Conservation (phyloP, 2,888 invertebrate genomes). For the Ichneumoninae sp. region DNA sequence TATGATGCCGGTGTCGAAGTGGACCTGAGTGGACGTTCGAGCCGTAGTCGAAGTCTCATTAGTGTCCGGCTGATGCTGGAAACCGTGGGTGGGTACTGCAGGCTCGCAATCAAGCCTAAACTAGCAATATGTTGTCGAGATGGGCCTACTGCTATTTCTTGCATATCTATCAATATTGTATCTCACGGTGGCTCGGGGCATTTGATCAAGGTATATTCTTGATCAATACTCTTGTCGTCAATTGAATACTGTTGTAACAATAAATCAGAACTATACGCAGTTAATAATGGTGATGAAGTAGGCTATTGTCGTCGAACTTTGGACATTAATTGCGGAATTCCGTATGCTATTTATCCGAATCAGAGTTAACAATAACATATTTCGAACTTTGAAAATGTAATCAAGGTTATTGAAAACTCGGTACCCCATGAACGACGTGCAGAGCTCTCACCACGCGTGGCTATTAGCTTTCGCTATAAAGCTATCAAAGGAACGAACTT, state of each 20-base stretch:
- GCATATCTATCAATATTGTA: slow-evolving; percentile 19
- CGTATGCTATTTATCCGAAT: background rate
- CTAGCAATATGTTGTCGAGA: slow-evolving; percentile 54
- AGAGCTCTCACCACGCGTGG: background rate
- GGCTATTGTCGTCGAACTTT: background rate
- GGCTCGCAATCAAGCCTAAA: slow-evolving; percentile 57
- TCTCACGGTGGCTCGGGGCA: slow-evolving; percentile 11
- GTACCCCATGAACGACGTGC: background rate
- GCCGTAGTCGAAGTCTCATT: slow-evolving; percentile 36
- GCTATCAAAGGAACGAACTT: slow-evolving; percentile 25
- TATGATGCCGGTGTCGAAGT: slow-evolving; percentile 10
- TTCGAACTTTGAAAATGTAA: background rate
- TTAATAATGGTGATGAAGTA: background rate
- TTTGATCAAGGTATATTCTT: slow-evolving; percentile 7
- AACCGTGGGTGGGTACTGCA: slow-evolving; percentile 23
- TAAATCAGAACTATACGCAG: background rate
- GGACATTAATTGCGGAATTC: background rate
- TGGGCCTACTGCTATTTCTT: slow-evolving; percentile 44
- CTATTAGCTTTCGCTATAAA: background rate
- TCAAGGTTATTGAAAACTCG: background rate
- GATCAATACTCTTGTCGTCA: background rate
- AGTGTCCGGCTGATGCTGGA: slow-evolving; percentile 29
- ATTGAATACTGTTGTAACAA: background rate
- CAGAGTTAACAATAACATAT: background rate
- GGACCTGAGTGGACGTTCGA: slow-evolving; percentile 21